Base-by-base conservation (phyloP, 2,797 vertebrate species). In the Holocentrus rufus region DNA sequence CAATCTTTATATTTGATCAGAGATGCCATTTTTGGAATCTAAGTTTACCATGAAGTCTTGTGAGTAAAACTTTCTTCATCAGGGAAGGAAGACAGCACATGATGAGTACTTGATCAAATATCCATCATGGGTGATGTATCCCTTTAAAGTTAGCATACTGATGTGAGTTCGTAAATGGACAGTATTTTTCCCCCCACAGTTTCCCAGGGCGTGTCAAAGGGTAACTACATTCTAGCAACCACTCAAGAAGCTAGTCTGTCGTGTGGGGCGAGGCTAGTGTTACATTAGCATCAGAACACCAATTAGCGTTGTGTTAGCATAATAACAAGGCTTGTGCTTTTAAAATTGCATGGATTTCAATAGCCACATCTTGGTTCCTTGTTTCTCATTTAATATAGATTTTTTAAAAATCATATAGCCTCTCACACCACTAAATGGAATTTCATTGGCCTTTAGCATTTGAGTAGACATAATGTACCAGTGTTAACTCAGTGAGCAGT, bases 201-300 rank as follows among this genome's bases (percentile, higher is more conserved):
- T 91, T 17, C 84, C 79, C 17, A 73, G 73, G 27, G 53, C 88
- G 61, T 82, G 76, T 82, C 79, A 82, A 83, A 85, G 82, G 82
- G 84, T 84, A 84, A 88, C 56, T 78, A 79, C 72, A 27, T 17
- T 20, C 42, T 68, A 52, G 71, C 50, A 30, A 64, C 44, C 20
- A 11, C 8, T 3, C 46, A 75, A 77, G 80, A 69, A 55, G 55
- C 23, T 69, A 60, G 81, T 74, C 5, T 63, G 74, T 39, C 54
- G 64, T 42, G 55, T 81, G 84, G 80, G 75, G 8, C 2, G 17
- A 60, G 54, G 56, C 44, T 65, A 69, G 74, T 44, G 59, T 5
- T 71, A 52, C 79, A 78, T 63, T 65, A 59, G 64, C 66, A 52
- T 72, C 55, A 63, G 76, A 64, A 22, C 55, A 79, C 11, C 27